phyloP scores from a whole-genome alignment of 2,888 invertebrate species.

The Scaptodrosophila latifasciaeformis region DNA sequence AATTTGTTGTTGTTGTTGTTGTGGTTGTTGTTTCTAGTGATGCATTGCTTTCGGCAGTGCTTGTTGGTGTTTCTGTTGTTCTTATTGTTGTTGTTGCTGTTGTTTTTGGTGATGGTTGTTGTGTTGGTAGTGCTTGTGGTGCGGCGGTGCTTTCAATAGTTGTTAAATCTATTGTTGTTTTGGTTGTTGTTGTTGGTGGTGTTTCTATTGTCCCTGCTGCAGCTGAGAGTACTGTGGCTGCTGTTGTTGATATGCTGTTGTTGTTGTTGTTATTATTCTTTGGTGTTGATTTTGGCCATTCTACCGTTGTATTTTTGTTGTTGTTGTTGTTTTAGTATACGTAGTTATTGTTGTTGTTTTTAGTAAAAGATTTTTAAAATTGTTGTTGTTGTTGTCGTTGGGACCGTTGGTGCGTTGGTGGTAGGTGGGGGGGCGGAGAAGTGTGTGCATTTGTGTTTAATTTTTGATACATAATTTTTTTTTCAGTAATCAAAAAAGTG shows the following conservation, averaged over 20 bases:
- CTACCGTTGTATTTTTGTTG: constrained; percentile 34
- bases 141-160: constrained; percentile 17
- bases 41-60: constrained; percentile 12
- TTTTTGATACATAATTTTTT: too few relatives aligned
- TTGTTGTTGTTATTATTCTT: constrained; percentile 14
- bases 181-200: constrained; percentile 4
- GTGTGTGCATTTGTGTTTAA: too few relatives aligned
- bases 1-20: constrained; percentile 43
- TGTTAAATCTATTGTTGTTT: constrained; percentile 18
- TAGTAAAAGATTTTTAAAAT: too few relatives aligned
- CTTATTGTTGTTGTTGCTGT: constrained; percentile 12
- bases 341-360: constrained; percentile 4
- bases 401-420: too few relatives aligned
- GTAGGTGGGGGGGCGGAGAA: too few relatives aligned
- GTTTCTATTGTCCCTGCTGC: background rate
- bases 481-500: too few relatives aligned
- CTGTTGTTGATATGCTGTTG: constrained; percentile 25
- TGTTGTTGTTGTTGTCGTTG: constrained; percentile 27
- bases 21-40: constrained; percentile 28
- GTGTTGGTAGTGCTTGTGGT: constrained; percentile 18
- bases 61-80: constrained; percentile 2
- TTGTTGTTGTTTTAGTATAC: constrained; percentile 10
- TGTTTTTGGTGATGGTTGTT: constrained; percentile 7
- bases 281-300: constrained; percentile 70
- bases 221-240: background rate